Percentiles rank a stretch among this genome's conserved stretches.
phyloP scores from a whole-genome alignment of 1,140 invertebrate species.

The Conus ventricosus region DNA sequence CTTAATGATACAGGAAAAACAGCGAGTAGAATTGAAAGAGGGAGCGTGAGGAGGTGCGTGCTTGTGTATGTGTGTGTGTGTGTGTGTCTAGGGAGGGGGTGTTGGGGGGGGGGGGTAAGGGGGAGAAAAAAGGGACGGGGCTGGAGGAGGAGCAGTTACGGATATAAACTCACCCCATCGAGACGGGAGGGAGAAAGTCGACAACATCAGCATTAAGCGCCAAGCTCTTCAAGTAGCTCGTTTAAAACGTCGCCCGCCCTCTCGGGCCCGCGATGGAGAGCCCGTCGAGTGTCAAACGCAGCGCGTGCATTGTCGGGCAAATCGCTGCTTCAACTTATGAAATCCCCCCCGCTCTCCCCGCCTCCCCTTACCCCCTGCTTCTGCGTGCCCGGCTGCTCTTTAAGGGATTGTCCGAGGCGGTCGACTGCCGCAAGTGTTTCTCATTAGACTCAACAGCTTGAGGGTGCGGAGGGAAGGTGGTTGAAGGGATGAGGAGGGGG shows the following conservation, averaged over 20 bases:
- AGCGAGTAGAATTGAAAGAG: neutral
- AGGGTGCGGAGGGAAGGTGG: neutral
- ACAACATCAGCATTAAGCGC: neutral
- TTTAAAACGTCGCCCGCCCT: slow-evolving; percentile 4
- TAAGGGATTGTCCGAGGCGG: neutral
- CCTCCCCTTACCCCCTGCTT: neutral
- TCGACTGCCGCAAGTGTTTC: slow-evolving; percentile 8
- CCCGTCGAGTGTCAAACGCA: slow-evolving; percentile 19
- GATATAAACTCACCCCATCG: neutral
- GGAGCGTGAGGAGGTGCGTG: neutral
- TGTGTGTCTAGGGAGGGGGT: neutral
- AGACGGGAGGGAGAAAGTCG: neutral
- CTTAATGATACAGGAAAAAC: neutral
- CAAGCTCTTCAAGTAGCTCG: neutral
- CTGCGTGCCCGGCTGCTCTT: neutral
- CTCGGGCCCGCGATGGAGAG: neutral
- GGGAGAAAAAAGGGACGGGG: neutral
- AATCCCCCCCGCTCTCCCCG: neutral
- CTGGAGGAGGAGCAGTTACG: neutral
- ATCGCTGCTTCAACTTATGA: slow-evolving; percentile 20
- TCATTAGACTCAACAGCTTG: slow-evolving; percentile 20
- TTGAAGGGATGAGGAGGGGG: neutral
- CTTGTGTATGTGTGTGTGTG: too few relatives aligned
- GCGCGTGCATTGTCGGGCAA: slow-evolving; percentile 1
- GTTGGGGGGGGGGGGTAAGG: neutral